These are phyloP conservation scores for Zoanthus solanderi DNA, from an alignment of 92 coral and sea anemone species.

Conservation along the genomic window DNA sequence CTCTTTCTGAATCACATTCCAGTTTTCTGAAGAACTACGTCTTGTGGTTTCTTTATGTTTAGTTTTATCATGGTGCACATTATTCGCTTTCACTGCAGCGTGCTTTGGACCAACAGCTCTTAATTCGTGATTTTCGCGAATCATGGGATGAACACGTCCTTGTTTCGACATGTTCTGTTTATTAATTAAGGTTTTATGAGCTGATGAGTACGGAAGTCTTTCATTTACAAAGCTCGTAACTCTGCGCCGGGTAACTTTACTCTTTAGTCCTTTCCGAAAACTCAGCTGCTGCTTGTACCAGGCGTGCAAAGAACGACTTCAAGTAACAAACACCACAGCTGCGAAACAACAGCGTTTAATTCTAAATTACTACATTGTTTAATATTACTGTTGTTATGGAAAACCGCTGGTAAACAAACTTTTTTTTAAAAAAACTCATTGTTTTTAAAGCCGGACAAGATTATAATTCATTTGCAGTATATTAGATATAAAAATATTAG, in stretches of 20 bases:
- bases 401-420: slow-evolving; percentile 56
- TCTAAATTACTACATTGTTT: slow-evolving; percentile 5
- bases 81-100: neutral
- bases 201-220: neutral
- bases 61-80: neutral
- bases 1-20: slow-evolving; percentile 72
- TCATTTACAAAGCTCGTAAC: neutral
- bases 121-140: slow-evolving; percentile 41
- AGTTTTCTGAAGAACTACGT: slow-evolving; percentile 38
- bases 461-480: slow-evolving; percentile 21
- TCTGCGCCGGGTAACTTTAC: no score
- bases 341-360: neutral
- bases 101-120: slow-evolving; percentile 1
- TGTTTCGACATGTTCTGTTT: slow-evolving; percentile 70
- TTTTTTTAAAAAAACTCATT: neutral
- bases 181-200: neutral
- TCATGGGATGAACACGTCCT: slow-evolving; percentile 78
- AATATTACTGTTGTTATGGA: slow-evolving; percentile 60
- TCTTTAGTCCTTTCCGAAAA: neutral
- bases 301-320: neutral
- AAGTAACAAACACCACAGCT: neutral
- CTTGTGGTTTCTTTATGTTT: slow-evolving; percentile 27
- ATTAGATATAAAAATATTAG: no score
- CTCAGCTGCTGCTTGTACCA: neutral
- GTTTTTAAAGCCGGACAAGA: neutral